Percentiles rank a stretch among this genome's conserved stretches.
These are phyloP conservation scores for Dendropsophus ebraccatus DNA, from an alignment of 2,113 vertebrate species.

Conservation along the genomic window DNA sequence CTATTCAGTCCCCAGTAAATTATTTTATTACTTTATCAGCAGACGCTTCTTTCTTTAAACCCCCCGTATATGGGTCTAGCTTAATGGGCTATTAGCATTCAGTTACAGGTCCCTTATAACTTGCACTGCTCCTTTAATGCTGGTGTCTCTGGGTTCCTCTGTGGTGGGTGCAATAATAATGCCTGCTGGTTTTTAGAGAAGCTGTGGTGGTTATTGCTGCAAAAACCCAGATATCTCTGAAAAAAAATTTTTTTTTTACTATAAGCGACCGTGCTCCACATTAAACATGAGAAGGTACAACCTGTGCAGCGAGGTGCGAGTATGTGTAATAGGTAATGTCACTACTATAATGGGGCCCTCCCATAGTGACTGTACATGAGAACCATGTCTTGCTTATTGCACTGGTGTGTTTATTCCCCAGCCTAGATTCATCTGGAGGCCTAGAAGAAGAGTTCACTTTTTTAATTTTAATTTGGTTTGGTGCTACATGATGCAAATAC, in stretches of 20 bases:
- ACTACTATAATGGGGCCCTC: neutral
- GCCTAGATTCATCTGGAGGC: neutral
- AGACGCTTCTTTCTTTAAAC: neutral
- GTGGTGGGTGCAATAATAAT: slow-evolving; percentile 23
- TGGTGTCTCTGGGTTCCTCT: neutral
- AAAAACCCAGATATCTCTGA: neutral
- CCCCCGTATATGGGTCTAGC: neutral
- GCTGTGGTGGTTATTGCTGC: neutral
- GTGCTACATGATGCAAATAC: neutral
- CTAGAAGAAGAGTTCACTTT: neutral
- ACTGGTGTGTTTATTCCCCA: neutral
- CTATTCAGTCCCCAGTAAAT: neutral
- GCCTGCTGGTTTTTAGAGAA: slow-evolving; percentile 18
- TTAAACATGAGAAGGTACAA: neutral
- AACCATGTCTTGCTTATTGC: neutral
- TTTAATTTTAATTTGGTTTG: neutral
- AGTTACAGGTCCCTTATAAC: neutral
- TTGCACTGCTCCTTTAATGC: slow-evolving; percentile 47
- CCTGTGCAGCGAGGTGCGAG: neutral
- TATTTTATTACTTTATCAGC: neutral
- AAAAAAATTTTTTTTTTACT: neutral
- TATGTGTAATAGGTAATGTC: neutral
- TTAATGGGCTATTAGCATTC: neutral
- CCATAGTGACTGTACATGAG: neutral
- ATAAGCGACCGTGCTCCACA: neutral